These are phyloP conservation scores for Nannospalax galili DNA, from an alignment of 2,113 vertebrate species.

Conservation along the genomic window DNA sequence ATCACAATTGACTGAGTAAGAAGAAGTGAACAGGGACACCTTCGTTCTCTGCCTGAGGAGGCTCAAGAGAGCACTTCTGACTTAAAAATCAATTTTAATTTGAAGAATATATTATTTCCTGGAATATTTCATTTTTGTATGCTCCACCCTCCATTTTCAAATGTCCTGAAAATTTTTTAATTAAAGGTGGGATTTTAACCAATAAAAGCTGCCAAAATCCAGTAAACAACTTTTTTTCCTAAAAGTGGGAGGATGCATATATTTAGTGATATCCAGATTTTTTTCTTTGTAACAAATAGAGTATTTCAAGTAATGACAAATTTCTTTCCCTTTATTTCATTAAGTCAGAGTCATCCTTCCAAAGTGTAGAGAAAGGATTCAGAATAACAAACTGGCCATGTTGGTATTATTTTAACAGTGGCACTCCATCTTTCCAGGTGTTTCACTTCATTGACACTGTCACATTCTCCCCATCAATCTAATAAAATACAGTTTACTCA, in stretches of 20 bases:
- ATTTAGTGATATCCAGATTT: not conserved
- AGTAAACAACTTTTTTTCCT: not conserved
- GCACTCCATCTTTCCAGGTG: not conserved
- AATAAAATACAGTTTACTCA: not conserved
- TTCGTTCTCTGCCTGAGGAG: not conserved
- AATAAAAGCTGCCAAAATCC: slow-evolving; percentile 47
- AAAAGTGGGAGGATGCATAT: not conserved
- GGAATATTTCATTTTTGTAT: slow-evolving; percentile 32
- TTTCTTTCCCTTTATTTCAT: slow-evolving; percentile 14
- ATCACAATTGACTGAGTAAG: not conserved
- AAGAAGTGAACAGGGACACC: not conserved
- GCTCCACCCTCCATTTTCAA: slow-evolving; percentile 28
- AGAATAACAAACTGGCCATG: not conserved
- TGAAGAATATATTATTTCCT: slow-evolving; percentile 32
- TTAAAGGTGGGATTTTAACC: slow-evolving; percentile 37
- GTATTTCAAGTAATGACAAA: not conserved
- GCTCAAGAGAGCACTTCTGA: not conserved
- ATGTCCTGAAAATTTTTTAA: slow-evolving; percentile 40
- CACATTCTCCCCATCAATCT: not conserved
- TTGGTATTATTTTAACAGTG: slow-evolving; percentile 18
- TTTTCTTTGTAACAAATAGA: slow-evolving; percentile 26
- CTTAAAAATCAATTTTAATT: slow-evolving; percentile 62
- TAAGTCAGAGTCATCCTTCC: not conserved
- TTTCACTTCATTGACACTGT: not conserved
- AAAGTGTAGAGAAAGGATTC: not conserved